These are phyloP conservation scores for Nyleta sp. DNA, from an alignment of 2,888 invertebrate genomes.

Conservation along the genomic window DNA sequence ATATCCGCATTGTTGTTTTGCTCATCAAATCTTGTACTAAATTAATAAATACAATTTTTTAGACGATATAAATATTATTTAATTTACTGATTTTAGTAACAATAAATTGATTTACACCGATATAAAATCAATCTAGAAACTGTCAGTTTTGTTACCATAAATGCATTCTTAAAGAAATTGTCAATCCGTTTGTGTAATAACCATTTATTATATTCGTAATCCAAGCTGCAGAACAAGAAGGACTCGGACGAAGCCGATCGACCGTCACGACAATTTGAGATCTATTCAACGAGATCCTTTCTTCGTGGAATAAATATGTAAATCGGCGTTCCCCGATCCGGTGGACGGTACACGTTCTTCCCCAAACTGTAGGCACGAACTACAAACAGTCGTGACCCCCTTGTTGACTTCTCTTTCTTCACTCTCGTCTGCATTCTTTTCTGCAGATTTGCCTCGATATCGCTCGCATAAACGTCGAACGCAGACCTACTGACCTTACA, in stretches of 20 bases:
- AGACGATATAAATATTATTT: too few relatives aligned
- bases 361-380: constrained; percentile 69
- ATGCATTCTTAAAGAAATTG: too few relatives aligned
- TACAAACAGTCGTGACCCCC: constrained; percentile 71
- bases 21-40: too few relatives aligned
- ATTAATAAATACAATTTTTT: too few relatives aligned
- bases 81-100: too few relatives aligned
- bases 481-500: constrained; percentile 43
- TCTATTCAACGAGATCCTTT: constrained; percentile 72
- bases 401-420: constrained; percentile 49
- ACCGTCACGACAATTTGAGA: constrained; percentile 70
- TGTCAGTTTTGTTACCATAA: too few relatives aligned
- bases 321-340: constrained; percentile 74
- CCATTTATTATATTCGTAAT: constrained; percentile 1
- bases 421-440: constrained; percentile 51
- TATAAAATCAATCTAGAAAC: too few relatives aligned
- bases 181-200: constrained; percentile 10
- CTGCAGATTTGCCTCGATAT: constrained; percentile 56
- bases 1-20: too few relatives aligned
- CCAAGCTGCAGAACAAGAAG: constrained; percentile 20
- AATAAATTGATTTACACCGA: too few relatives aligned
- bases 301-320: constrained; percentile 80
- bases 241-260: constrained; percentile 32
- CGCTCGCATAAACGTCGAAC: constrained; percentile 59
- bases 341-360: constrained; percentile 68